Conservation (phyloP, 1,140 invertebrate genomes). For the Chymomyza costata region DNA sequence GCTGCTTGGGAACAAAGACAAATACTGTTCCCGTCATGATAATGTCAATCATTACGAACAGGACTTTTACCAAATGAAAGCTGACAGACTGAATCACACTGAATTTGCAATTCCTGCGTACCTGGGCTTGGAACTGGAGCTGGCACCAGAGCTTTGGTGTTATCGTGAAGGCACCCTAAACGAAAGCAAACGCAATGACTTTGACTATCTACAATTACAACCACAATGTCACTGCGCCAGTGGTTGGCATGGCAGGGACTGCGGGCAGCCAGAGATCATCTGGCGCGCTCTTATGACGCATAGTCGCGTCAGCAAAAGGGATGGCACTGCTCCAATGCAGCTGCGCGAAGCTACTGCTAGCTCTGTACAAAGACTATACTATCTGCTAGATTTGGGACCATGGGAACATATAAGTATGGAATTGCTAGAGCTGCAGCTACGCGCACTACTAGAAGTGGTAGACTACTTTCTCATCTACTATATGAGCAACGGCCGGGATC, state of each 20-base stretch:
- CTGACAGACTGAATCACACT: constrained; percentile 38
- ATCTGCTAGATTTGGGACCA: constrained; percentile 77
- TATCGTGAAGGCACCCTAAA: constrained; percentile 78
- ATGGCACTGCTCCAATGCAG: constrained; percentile 31
- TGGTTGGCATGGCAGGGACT: constrained; percentile 81
- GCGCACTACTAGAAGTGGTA: constrained; percentile 79
- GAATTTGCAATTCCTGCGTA: constrained; percentile 45
- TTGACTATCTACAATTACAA: constrained; percentile 40
- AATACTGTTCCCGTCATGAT: constrained; percentile 28
- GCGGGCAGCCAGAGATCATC: constrained; percentile 81
- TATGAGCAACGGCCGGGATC: constrained; percentile 24
- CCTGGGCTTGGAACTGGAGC: constrained; percentile 68
- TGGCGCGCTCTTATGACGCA: constrained; percentile 80
- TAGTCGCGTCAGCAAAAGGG: constrained; percentile 31
- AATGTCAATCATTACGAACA: constrained; percentile 51
- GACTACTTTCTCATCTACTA: constrained; percentile 80
- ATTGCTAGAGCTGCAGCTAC: constrained; percentile 79
- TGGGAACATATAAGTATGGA: constrained; percentile 76
- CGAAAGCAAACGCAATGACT: constrained; percentile 43
- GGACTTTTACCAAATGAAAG: constrained; percentile 56
- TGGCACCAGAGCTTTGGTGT: constrained; percentile 76
- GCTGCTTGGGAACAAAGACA: background rate
- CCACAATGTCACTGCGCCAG: constrained; percentile 77
- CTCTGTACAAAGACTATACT: constrained; percentile 77
- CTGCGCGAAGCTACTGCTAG: constrained; percentile 67